A percentile compares a stretch with the other conserved stretches of the same genome.
phyloP scores from a whole-genome alignment of 2,113 vertebrate species.

The Gracilinanus agilis region DNA sequence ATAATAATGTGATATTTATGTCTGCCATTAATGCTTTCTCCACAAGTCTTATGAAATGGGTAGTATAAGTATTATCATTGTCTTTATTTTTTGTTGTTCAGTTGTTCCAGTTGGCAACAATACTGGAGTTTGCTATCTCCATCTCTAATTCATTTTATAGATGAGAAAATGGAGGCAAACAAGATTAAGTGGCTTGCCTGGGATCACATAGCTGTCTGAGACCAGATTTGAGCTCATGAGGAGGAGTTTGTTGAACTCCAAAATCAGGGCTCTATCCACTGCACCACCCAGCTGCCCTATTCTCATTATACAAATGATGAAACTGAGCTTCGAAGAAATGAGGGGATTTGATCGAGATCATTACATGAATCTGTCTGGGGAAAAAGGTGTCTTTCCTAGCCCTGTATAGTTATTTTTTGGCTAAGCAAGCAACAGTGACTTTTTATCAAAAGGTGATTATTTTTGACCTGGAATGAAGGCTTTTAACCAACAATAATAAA shows the following conservation, averaged over 20 bases:
- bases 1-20: neutral
- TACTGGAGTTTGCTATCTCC: too few species aligned
- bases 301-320: neutral
- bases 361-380: neutral
- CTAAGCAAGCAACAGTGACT: neutral
- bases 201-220: too few species aligned
- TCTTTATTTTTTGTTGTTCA: neutral
- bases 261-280: too few species aligned
- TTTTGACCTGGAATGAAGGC: neutral
- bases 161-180: too few species aligned
- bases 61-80: neutral
- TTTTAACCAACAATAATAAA: neutral
- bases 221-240: too few species aligned
- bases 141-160: too few species aligned
- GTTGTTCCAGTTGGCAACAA: too few species aligned
- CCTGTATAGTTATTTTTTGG: neutral
- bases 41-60: neutral
- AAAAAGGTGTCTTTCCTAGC: neutral
- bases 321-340: neutral
- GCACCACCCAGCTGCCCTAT: neutral
- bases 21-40: neutral
- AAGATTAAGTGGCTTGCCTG: too few species aligned
- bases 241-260: too few species aligned
- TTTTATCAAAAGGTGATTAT: neutral
- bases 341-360: neutral